A percentile compares a stretch with the other conserved stretches of the same genome.
Conservation (phyloP, 64 coral and sea anemone species). For the Cladopsammia gracilis region DNA sequence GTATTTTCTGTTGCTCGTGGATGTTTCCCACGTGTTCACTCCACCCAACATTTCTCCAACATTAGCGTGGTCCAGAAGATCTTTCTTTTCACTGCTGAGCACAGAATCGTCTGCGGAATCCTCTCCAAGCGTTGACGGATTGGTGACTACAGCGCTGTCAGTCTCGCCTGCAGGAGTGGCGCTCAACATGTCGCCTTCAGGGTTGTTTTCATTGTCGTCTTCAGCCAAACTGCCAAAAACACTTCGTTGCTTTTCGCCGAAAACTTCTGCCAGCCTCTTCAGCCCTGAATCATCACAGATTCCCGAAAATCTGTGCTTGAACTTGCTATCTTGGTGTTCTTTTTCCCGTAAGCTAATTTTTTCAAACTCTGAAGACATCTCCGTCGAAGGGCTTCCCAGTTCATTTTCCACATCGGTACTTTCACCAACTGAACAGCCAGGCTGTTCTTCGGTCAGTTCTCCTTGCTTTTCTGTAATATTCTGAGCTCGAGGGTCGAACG, state of each 20-base stretch:
- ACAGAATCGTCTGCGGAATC: neutral
- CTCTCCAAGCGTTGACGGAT: neutral
- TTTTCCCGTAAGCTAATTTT: conserved; percentile 61
- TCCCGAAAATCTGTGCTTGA: conserved; percentile 45
- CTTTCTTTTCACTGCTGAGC: neutral
- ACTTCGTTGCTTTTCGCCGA: neutral
- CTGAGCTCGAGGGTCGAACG: neutral
- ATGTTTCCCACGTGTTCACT: neutral
- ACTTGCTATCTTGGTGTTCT: neutral
- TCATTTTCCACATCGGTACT: neutral
- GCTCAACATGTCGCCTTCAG: neutral
- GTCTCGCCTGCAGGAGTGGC: neutral
- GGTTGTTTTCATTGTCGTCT: neutral
- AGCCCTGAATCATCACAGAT: neutral
- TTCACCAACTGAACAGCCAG: neutral
- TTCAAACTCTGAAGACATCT: conserved; percentile 62
- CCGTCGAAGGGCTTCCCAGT: conserved; percentile 57
- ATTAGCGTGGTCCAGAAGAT: neutral
- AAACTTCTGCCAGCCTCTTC: neutral
- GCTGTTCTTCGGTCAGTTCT: neutral
- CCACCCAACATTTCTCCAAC: neutral
- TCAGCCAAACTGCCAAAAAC: neutral
- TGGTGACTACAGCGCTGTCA: neutral
- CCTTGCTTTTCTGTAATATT: neutral
- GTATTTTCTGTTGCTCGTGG: neutral